Evolutionary conservation across 2,888 invertebrate genomes (phyloP), one percentile per base, ranked within the genome.

Genomic region (Limnephilus auricula): DNA sequence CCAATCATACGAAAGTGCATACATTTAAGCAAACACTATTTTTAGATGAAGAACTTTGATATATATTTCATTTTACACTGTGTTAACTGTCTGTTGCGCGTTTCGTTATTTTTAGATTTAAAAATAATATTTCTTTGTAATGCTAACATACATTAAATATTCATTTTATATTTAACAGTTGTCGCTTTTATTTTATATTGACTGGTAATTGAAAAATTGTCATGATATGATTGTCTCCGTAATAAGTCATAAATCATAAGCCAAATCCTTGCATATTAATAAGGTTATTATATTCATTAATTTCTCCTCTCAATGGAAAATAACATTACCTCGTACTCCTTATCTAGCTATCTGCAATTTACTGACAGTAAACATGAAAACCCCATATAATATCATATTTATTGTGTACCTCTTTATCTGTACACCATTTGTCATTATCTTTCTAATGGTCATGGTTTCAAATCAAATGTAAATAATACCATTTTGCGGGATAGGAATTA

Each of bases 51-150:
- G 65, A 65, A 65, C 65, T 65, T n/a, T 65, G 65, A 65, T n/a
- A n/a, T 25, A 65, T n/a, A 25, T 65, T 65, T 65, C 65, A 65
- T 65, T 65, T 65, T 65, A 25, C 65, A 25, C n/a, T 1, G 15
- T 65, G 65, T 65, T 65, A 65, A 65, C 25, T n/a, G 65, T 65
- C 65, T 65, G 25, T 65, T 65, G 65, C 65, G 65, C 30, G 31
- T 85, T 85, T 85, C n/a, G 34, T 85, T 85, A 85, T 85, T 85
- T 85, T n/a, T 85, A 85, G 85, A 85, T n/a, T 40, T 13, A 85
- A 34, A 45, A 45, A 85, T n/a, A 80, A 32, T 80, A 25, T 65
- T 65, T 65, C 25, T 65, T 65, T 65, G 25, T 65, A 65, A 65
- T 6, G 9, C 25, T 65, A n/a, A 9, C 25, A 65, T 9, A 9